Conservation (phyloP, 1,140 invertebrate species). For the Bombus waltoni region DNA sequence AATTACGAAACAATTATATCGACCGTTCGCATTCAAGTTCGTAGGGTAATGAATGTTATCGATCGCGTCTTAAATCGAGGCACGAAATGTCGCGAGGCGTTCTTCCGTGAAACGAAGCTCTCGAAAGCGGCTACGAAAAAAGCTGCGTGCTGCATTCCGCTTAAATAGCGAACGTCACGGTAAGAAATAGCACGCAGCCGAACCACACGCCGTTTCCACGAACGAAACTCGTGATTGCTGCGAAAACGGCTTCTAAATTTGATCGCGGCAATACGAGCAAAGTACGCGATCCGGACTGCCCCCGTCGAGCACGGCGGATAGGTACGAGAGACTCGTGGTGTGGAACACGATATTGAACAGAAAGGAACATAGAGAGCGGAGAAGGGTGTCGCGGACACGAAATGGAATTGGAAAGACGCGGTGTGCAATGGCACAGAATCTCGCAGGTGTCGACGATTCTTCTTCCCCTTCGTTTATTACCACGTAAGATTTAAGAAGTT, state of each 20-base stretch:
- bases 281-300: background rate
- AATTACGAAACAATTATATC: background rate
- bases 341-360: slow-evolving; percentile 28
- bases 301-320: background rate
- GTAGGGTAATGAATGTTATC: background rate
- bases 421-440: slow-evolving; percentile 67
- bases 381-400: slow-evolving; percentile 22
- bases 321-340: background rate
- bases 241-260: slow-evolving; percentile 55
- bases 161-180: slow-evolving; percentile 54
- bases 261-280: slow-evolving; percentile 60
- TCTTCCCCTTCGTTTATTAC: slow-evolving; percentile 68
- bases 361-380: slow-evolving; percentile 2
- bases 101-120: background rate
- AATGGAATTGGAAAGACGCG: slow-evolving; percentile 34
- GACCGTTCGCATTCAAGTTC: background rate
- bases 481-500: slow-evolving; percentile 75
- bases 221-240: slow-evolving; percentile 59
- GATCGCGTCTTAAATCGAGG: background rate
- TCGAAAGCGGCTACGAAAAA: background rate
- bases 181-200: slow-evolving; percentile 61
- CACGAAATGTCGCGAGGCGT: slow-evolving; percentile 2
- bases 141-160: slow-evolving; percentile 32
- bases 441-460: slow-evolving; percentile 68
- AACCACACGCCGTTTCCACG: slow-evolving; percentile 54